Percentiles rank a stretch among this genome's conserved stretches.
Conservation (phyloP, 2,797 vertebrate species). For the Macropus fuliginosus region DNA sequence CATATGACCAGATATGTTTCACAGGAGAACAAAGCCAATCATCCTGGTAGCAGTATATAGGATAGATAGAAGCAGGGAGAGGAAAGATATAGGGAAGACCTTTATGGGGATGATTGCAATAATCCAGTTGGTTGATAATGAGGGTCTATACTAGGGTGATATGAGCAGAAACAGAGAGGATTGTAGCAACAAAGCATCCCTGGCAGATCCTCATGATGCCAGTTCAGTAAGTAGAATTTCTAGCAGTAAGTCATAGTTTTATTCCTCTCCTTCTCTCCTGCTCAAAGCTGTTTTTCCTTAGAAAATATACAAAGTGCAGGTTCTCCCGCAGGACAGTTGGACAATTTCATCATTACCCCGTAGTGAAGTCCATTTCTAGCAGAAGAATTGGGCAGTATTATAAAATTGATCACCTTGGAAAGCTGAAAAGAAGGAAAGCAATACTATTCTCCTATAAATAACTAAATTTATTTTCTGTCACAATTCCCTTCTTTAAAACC, state of each 20-base stretch:
- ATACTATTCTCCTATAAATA: conserved; percentile 76
- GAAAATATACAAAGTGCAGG: not conserved
- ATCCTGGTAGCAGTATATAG: not conserved
- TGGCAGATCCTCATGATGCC: not conserved
- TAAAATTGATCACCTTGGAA: conserved; percentile 41
- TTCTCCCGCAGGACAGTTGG: not conserved
- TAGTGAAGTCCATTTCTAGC: not conserved
- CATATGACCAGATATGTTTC: not conserved
- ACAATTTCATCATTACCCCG: not conserved
- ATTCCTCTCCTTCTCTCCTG: not conserved
- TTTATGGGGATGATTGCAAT: not conserved
- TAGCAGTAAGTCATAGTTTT: not conserved
- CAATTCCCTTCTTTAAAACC: conserved; percentile 57
- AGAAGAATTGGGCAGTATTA: not conserved
- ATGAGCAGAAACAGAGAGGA: not conserved
- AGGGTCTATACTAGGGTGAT: not conserved
- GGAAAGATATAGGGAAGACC: not conserved
- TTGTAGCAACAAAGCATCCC: not conserved
- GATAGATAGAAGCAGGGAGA: not conserved
- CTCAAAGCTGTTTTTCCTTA: not conserved
- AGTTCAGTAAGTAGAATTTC: not conserved
- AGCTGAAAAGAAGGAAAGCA: conserved; percentile 67
- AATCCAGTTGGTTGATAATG: not conserved
- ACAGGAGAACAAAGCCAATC: not conserved
- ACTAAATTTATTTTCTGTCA: conserved; percentile 76